phyloP scores from a whole-genome alignment of 2,113 vertebrate species.

The Prionailurus bengalensis region DNA sequence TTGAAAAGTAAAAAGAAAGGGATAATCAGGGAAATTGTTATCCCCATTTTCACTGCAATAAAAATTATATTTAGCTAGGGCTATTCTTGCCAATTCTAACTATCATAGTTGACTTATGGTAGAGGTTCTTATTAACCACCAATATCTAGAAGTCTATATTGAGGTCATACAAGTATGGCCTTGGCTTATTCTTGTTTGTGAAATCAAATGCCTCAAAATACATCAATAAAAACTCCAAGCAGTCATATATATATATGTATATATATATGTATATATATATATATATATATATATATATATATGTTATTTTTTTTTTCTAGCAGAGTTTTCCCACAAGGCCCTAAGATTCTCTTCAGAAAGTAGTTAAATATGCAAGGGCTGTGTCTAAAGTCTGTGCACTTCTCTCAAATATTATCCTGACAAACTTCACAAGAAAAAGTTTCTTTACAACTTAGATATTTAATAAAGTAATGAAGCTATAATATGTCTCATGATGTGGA shows the following conservation, averaged over 20 bases:
- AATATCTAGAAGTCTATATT: neutral
- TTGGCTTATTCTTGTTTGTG: neutral
- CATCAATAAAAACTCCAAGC: neutral
- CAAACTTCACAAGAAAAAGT: neutral
- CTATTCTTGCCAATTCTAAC: neutral
- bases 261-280: no score
- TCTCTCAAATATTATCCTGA: conserved; percentile 2
- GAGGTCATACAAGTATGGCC: neutral
- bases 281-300: no score
- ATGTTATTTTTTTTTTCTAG: neutral
- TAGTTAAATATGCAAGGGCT: neutral
- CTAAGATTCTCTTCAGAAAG: neutral
- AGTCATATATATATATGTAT: neutral
- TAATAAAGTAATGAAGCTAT: neutral
- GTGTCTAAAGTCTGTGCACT: neutral
- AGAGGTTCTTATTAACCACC: neutral
- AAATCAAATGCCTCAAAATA: neutral
- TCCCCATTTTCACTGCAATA: neutral
- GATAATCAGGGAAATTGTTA: neutral
- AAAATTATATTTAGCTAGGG: neutral
- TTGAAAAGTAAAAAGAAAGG: neutral
- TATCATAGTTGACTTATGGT: neutral
- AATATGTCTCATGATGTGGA: neutral
- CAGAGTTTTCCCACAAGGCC: neutral
- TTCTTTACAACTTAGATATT: neutral